Percentiles rank a stretch among this genome's conserved stretches.
phyloP scores from a whole-genome alignment of 2,888 invertebrate species.

The Merodon equestris region DNA sequence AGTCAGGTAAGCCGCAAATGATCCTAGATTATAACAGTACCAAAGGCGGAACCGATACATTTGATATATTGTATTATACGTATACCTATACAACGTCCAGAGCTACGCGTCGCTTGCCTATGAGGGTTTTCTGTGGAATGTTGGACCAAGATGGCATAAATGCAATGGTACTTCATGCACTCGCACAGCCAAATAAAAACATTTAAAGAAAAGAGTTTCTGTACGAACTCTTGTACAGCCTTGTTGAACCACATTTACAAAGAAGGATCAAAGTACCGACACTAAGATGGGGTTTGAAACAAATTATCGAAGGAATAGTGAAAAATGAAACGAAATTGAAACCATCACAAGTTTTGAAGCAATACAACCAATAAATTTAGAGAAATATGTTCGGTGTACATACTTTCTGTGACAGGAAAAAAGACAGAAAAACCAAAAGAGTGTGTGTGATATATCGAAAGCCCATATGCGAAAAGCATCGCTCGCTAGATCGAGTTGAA shows the following conservation, averaged over 20 bases:
- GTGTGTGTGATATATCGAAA: not conserved
- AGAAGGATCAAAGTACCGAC: constrained; percentile 2
- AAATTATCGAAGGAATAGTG: constrained; percentile 6
- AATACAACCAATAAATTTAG: too few relatives aligned
- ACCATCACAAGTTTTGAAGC: constrained; percentile 1
- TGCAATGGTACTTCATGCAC: constrained; percentile 20
- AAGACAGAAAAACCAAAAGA: constrained; percentile 23
- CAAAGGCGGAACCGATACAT: constrained; percentile 27
- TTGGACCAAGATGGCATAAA: constrained; percentile 35
- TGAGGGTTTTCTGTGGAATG: constrained; percentile 36
- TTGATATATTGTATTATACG: constrained; percentile 31
- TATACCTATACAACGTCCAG: constrained; percentile 26
- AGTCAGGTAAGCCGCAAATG: constrained; percentile 38
- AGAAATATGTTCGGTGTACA: too few relatives aligned
- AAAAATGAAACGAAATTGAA: constrained; percentile 4
- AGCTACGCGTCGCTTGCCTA: constrained; percentile 36
- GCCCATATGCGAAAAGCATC: not conserved
- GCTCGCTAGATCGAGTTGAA: constrained; percentile 21
- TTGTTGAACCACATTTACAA: constrained; percentile 19
- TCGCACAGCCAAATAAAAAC: constrained; percentile 21
- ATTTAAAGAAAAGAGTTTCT: constrained; percentile 25
- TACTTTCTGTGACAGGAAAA: constrained; percentile 5
- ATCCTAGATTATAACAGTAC: constrained; percentile 27
- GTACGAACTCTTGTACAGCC: constrained; percentile 20
- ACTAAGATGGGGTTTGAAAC: constrained; percentile 18